Evolutionary conservation across 2,888 invertebrate genomes (phyloP).

Genomic region (Teinopalpus imperialis): DNA sequence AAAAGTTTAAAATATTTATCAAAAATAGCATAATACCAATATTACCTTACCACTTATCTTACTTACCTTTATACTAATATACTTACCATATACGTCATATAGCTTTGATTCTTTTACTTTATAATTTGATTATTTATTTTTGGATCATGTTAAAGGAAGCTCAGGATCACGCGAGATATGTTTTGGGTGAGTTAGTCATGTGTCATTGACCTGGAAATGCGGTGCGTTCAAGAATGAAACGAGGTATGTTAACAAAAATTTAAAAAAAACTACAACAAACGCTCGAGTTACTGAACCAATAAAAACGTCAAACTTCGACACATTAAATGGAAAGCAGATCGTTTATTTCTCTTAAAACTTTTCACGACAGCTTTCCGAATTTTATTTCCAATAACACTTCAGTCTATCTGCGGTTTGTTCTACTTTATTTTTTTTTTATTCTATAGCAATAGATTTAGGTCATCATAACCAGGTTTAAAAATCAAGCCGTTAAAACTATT

Average conservation of each 20-base stretch:
- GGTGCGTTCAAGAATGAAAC: conserved; percentile 8
- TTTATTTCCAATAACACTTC: too few relatives aligned
- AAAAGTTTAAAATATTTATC: too few relatives aligned
- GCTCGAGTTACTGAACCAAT: conserved; percentile 1
- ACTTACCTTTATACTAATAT: too few relatives aligned
- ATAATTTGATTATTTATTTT: too few relatives aligned
- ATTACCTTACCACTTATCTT: too few relatives aligned
- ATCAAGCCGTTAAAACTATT: too few relatives aligned
- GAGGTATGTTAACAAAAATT: conserved; percentile 1
- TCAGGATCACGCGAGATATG: conserved; percentile 23
- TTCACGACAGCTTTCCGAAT: too few relatives aligned
- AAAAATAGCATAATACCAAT: too few relatives aligned
- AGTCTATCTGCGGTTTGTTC: background rate
- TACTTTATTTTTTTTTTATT: background rate
- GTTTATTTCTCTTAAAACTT: too few relatives aligned
- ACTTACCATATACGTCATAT: too few relatives aligned
- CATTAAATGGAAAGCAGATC: conserved; percentile 7
- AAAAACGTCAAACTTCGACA: conserved; percentile 13
- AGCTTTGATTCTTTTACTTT: too few relatives aligned
- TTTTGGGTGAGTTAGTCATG: conserved; percentile 30
- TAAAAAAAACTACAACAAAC: background rate
- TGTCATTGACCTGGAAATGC: conserved; percentile 46
- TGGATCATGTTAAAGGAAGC: conserved; percentile 28
- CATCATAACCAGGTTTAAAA: too few relatives aligned
- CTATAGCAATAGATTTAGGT: background rate